Evolutionary conservation across 2,888 invertebrate genomes (phyloP).

Genomic region (Brassicogethes aeneus): DNA sequence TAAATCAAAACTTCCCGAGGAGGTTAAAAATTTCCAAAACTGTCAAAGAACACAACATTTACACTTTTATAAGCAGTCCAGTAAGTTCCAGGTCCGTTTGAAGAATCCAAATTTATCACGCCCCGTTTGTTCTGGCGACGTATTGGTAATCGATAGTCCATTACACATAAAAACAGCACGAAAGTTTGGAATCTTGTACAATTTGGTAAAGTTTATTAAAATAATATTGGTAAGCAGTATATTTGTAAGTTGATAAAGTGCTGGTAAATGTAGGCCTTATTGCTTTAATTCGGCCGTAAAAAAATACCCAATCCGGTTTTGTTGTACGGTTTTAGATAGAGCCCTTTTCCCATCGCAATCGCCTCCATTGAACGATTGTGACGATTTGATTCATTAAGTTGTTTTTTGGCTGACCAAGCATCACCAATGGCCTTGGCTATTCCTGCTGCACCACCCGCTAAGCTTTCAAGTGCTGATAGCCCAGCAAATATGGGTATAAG

Average conservation of each 20-base stretch:
- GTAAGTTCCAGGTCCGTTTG: slow-evolving; percentile 4
- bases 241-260: slow-evolving; percentile 11
- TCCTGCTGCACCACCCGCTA: no score
- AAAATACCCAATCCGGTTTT: slow-evolving; percentile 20
- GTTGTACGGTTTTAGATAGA: no score
- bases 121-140: no score
- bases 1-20: slow-evolving; percentile 6
- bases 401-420: no score
- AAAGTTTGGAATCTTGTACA: no score
- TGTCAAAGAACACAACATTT: slow-evolving; percentile 7
- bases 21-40: slow-evolving; percentile 8
- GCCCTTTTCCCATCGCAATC: no score
- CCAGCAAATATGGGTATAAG: no score
- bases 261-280: slow-evolving; percentile 15
- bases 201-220: slow-evolving; percentile 13
- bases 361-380: slow-evolving; percentile 35
- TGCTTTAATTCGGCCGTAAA: slow-evolving; percentile 8
- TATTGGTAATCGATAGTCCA: slow-evolving; percentile 12
- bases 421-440: no score
- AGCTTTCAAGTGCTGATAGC: no score
- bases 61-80: slow-evolving; percentile 6
- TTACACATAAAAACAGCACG: slow-evolving; percentile 26
- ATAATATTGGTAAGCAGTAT: slow-evolving; percentile 20
- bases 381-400: no score
- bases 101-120: slow-evolving; percentile 7